A percentile compares a stretch with the other conserved stretches of the same genome.
phyloP scores from a whole-genome alignment of 2,113 vertebrate species.

The Okapia johnstoni region DNA sequence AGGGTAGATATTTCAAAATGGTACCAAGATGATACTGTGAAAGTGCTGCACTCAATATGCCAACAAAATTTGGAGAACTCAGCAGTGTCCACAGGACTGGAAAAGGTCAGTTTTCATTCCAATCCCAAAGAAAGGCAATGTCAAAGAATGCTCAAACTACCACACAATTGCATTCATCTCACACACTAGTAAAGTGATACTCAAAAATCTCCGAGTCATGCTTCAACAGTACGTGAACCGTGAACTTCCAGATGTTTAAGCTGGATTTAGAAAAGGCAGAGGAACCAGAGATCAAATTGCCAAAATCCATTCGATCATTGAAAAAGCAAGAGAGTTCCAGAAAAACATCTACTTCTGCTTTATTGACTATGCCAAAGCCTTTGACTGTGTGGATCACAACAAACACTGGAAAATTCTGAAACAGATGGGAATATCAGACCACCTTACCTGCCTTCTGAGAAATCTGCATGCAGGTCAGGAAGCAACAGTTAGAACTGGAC shows the following conservation, averaged over 20 bases:
- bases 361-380: not conserved
- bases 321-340: not conserved
- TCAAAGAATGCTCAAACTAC: not conserved
- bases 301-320: not conserved
- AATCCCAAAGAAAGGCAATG: not conserved
- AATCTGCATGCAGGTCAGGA: not conserved
- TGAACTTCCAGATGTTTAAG: not conserved
- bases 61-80: not conserved
- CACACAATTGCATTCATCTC: not conserved
- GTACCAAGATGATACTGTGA: not conserved
- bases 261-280: not conserved
- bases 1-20: not conserved
- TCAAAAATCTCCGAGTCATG: not conserved
- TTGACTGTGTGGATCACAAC: not conserved
- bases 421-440: not conserved
- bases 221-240: not conserved
- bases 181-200: not conserved
- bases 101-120: not conserved
- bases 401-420: not conserved
- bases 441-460: not conserved
- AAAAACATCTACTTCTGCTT: not conserved
- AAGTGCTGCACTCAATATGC: not conserved
- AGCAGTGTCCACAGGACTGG: not conserved
- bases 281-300: not conserved
- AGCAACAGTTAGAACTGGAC: not conserved